Conservation (phyloP, 1,140 invertebrate species). For the Delia radicum region DNA sequence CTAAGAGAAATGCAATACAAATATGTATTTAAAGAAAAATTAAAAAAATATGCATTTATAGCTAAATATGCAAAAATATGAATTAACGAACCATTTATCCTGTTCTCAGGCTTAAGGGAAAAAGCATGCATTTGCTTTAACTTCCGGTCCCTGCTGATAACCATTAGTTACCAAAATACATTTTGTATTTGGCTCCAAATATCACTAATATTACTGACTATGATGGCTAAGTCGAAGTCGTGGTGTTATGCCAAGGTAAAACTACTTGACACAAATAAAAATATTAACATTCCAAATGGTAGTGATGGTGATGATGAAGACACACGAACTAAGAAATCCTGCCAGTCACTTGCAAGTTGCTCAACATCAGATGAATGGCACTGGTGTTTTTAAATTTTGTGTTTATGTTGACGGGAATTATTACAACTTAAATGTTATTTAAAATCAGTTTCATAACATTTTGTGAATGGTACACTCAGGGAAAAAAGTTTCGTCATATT, state of each 20-base stretch:
- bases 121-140: too few species aligned
- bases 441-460: not conserved
- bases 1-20: too few species aligned
- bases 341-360: conserved; percentile 5
- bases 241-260: conserved; percentile 9
- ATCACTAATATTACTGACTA: not conserved
- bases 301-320: not conserved
- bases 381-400: not conserved
- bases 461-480: conserved; percentile 11
- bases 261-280: conserved; percentile 16
- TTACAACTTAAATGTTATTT: not conserved
- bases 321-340: not conserved
- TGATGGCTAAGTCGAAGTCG: not conserved
- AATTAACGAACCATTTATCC: too few species aligned
- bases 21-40: too few species aligned
- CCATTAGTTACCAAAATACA: not conserved
- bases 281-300: conserved; percentile 13
- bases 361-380: not conserved
- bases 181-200: not conserved
- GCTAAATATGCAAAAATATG: too few species aligned
- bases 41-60: too few species aligned
- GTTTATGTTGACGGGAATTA: not conserved
- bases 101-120: too few species aligned
- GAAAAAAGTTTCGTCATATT: too few species aligned
- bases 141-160: not conserved